These are phyloP conservation scores for Tamandua tetradactyla DNA, from an alignment of 2,797 vertebrate species.

Conservation along the genomic window DNA sequence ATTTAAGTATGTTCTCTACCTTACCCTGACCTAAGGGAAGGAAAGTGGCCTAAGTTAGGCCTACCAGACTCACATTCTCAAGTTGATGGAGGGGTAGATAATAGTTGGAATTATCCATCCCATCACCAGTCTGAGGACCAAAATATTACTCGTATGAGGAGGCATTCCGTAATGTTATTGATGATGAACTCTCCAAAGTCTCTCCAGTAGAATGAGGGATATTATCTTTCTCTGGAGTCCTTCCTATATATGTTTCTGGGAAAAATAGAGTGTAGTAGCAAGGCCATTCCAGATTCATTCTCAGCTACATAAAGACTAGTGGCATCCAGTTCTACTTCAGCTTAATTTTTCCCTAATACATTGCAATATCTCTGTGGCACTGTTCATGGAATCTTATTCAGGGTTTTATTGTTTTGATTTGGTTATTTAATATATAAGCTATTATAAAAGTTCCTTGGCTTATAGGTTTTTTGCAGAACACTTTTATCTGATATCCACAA, in stretches of 20 bases:
- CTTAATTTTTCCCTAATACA: background rate
- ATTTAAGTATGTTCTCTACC: background rate
- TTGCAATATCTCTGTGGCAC: background rate
- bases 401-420: background rate
- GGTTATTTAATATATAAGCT: background rate
- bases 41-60: background rate
- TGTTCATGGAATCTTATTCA: background rate
- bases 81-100: background rate
- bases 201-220: background rate
- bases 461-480: background rate
- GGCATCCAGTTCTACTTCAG: background rate
- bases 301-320: background rate
- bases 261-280: background rate
- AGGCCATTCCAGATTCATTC: background rate
- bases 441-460: background rate
- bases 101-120: background rate
- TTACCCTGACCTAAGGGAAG: background rate
- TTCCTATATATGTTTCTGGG: background rate
- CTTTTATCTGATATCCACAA: background rate
- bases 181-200: background rate
- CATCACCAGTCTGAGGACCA: background rate
- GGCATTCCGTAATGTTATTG: background rate
- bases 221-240: background rate
- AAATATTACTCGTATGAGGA: background rate
- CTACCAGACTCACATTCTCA: background rate